Evolutionary conservation across 92 coral and sea anemone genomes (phyloP).

Genomic region (Bergia puertoricense): DNA sequence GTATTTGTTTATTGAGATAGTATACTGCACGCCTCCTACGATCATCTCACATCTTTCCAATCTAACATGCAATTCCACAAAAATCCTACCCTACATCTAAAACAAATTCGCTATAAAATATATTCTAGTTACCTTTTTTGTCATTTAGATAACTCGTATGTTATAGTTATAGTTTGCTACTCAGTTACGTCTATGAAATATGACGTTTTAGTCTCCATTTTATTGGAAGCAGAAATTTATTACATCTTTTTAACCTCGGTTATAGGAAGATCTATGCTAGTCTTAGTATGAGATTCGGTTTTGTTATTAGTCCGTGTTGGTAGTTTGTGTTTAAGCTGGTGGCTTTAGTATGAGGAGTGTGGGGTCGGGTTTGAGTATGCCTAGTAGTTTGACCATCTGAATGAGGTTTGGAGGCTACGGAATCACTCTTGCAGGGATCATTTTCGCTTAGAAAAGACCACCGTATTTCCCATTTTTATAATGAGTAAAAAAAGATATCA

Average conservation of each 20-base stretch:
- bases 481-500: no score
- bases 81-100: not conserved
- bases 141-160: no score
- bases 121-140: no score
- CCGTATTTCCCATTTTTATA: not conserved
- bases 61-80: not conserved
- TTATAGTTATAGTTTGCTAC: no score
- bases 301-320: not conserved
- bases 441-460: not conserved
- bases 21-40: not conserved
- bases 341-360: not conserved
- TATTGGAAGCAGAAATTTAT: no score
- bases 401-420: not conserved
- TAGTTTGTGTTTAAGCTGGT: not conserved
- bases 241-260: no score
- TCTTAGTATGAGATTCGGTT: no score
- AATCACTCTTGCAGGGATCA: not conserved
- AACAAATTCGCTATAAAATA: no score
- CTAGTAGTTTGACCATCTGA: no score
- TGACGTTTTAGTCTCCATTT: no score
- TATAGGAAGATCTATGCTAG: no score
- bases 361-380: not conserved
- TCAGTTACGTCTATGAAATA: no score
- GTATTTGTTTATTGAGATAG: not conserved
- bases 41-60: not conserved